Percentiles rank a stretch among this genome's conserved stretches.
Evolutionary conservation across 2,797 vertebrate species (phyloP).

Genomic region (Bradypodion ventrale): DNA sequence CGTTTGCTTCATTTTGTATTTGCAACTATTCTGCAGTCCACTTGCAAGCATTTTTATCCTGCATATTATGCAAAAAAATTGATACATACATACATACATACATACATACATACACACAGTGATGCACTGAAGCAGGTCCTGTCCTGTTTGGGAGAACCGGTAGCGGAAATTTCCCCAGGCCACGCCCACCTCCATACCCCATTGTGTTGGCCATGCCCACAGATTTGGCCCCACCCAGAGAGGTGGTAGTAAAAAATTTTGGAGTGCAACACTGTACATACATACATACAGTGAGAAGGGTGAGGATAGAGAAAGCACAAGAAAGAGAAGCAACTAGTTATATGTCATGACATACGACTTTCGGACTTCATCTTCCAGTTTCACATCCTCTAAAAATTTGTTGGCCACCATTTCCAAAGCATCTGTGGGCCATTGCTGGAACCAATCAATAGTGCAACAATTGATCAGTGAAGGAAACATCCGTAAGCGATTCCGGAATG

Average conservation of each 20-base stretch:
- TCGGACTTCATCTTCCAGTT: slow-evolving; percentile 82
- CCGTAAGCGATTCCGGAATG: slow-evolving; percentile 89
- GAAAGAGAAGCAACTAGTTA: neutral
- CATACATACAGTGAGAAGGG: too few species aligned
- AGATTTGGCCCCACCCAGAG: too few species aligned
- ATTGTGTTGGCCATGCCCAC: too few species aligned
- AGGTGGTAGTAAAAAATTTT: too few species aligned
- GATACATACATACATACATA: neutral
- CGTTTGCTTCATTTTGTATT: neutral
- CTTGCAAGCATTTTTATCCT: neutral
- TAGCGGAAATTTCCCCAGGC: too few species aligned
- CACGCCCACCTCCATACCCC: too few species aligned
- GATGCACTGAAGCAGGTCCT: too few species aligned
- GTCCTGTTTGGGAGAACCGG: too few species aligned
- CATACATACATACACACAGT: too few species aligned
- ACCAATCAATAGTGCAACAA: slow-evolving; percentile 97
- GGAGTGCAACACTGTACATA: too few species aligned
- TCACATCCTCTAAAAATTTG: slow-evolving; percentile 91
- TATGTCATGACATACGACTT: slow-evolving; percentile 76
- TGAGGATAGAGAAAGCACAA: fast-evolving
- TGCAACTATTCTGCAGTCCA: neutral
- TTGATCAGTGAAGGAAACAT: slow-evolving; percentile 97
- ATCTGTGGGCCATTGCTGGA: slow-evolving; percentile 91
- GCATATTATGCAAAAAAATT: neutral
- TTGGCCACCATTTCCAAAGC: slow-evolving; percentile 94